Base-by-base conservation (phyloP, 1,140 invertebrate species). In the Leptopilina clavipes region DNA sequence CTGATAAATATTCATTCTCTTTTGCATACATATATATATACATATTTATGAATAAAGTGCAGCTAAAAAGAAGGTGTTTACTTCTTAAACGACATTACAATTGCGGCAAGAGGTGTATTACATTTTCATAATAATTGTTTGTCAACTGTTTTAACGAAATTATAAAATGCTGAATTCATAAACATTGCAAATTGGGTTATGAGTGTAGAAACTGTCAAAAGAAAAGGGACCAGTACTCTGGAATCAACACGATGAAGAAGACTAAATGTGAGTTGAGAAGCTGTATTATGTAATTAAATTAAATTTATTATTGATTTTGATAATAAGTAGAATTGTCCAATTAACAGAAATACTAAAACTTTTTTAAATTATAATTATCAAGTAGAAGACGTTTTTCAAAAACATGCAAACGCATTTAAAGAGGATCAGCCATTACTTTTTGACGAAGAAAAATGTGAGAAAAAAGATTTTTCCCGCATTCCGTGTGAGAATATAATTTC, bases 81-180 rank as follows among this genome's bases (percentile, higher is more conserved):
- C 14, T 3, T 14, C 14, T 65, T 65, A 31, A 40, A 40, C 10
- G 5, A 3, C 1, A 65, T 14, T 14, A 25, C 3, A n/a, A 31
- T 65, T 65, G 25, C 59, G 59, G 31, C 19, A 65, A 22, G 59
- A n/a, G 31, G 11, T 65, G 59, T 31, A 25, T 65, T n/a, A 25
- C 1, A 25, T 59, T 14, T 65, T 65, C 11, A 8, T 65, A 25
- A 8, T 65, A 25, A 65, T 65, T 59, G n/a, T 65, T 31, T 31
- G 25, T 65, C 11, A 22, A 25, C 22, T 65, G 22, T 14, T 22
- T 65, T 37, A 12, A 31, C 12, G 12, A 65, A 65, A 37, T 79
- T 76, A 19, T 54, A 73, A 80, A 79, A 81, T 72, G 80, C 81
- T 76, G 78, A 83, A 71, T 79, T 72, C 71, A 71, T 75, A 72